Evolutionary conservation across 2,797 vertebrate genomes (phyloP).

Genomic region (Taenioides sp.): DNA sequence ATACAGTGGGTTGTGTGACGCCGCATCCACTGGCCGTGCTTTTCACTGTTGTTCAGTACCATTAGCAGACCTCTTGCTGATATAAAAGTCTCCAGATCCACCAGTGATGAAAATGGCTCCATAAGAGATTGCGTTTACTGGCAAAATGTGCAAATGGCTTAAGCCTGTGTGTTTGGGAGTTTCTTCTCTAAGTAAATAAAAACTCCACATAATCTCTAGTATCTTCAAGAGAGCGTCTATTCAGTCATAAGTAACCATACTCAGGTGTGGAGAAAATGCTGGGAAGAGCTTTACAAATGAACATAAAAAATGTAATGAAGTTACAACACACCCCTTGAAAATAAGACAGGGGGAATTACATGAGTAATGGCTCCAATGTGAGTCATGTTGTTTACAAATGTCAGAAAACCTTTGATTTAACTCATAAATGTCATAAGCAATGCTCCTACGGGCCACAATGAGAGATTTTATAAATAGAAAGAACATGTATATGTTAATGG

Average conservation of each 20-base stretch:
- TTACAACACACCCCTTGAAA: neutral
- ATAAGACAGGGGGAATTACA: neutral
- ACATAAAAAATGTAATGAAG: neutral
- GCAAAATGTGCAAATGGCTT: slow-evolving; percentile 16
- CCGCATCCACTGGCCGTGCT: slow-evolving; percentile 10
- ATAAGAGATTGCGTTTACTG: slow-evolving; percentile 11
- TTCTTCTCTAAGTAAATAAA: neutral
- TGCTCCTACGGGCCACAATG: slow-evolving; percentile 48
- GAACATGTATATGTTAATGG: slow-evolving; percentile 3
- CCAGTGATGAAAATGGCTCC: slow-evolving; percentile 19
- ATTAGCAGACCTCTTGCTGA: slow-evolving; percentile 28
- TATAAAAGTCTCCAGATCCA: slow-evolving; percentile 18
- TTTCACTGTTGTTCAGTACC: slow-evolving; percentile 28
- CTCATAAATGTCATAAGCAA: slow-evolving; percentile 79
- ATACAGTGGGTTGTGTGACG: slow-evolving; percentile 23
- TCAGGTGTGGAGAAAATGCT: neutral
- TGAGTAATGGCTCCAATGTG: slow-evolving; percentile 34
- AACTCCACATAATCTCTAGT: neutral
- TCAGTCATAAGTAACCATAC: neutral
- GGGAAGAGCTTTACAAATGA: neutral
- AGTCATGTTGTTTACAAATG: slow-evolving; percentile 65
- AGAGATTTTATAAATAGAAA: slow-evolving; percentile 33
- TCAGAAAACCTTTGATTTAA: slow-evolving; percentile 62
- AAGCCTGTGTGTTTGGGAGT: neutral
- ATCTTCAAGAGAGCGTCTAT: neutral